Base-by-base conservation (phyloP, 2,797 vertebrate species). In the Lateolabrax maculatus region DNA sequence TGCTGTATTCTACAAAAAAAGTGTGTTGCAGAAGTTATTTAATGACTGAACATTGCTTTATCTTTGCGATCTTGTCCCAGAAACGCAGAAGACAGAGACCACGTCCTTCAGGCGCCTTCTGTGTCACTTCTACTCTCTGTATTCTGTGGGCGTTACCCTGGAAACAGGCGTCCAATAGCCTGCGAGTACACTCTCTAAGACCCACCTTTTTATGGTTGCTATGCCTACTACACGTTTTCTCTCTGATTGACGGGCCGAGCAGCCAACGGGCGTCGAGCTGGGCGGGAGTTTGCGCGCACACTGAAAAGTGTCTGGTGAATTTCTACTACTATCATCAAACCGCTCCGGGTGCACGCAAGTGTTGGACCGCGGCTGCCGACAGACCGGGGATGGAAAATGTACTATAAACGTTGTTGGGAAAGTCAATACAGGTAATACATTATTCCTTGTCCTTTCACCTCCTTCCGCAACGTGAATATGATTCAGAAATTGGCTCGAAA, bases 131-230 rank as follows among this genome's bases (percentile, higher is more conserved):
- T 27, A 9, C 0, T 3, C 7, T 29, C 61, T 66, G 9, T 66
- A n/a, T 56, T 61, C 29, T 67, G 57, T 82, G 80, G 90, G 88
- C 64, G 83, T 86, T 23, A 11, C 48, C 23, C 25, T 19, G 7
- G 9, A 52, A 27, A n/a, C 5, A 48, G 37, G 2, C 0, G 84
- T 6, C 85, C 89, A 89, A 95, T 94, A 51, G 79, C 56, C 49
- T 75, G 4, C 25, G 10, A 29, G 29, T 29, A 80, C 29, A 13
- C 7, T 10, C n/a, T 46, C 9, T 39, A 70, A 72, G 60, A 44
- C 86, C 89, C 87, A 37, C 94, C 93, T 79, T 43, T 52, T 16
- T 41, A 19, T n/a, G 90, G 95, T 95, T 96, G 90, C 94, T 94
- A 95, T 94, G 93, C 88, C 92, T 93, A 94, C 94, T 90, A 25